Base-by-base conservation (phyloP, 2,888 invertebrate species). In the Drosophila quasianomalipes region DNA sequence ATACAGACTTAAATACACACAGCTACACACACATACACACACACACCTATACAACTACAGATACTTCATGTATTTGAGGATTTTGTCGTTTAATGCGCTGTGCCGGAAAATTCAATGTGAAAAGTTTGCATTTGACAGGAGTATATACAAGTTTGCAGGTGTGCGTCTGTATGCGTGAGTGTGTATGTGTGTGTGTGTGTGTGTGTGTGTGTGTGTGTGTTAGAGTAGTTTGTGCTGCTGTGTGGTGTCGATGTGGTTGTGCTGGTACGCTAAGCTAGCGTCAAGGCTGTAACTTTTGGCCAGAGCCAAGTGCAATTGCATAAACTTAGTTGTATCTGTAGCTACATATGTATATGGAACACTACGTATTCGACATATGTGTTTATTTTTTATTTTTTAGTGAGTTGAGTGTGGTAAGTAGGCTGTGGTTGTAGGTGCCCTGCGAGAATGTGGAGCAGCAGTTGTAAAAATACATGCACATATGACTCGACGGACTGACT, bases 51-150 rank as follows among this genome's bases (percentile, higher is more conserved):
- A 41, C 31, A 57, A 35, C 26, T 52, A 4, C 31, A 64, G 49
- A 44, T 75, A 64, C 55, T 62, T 54, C 39, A 41, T 70, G 69
- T 73, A 66, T 52, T 74, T 70, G 66, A 75, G 76, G 79, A 78
- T 85, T 70, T 83, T 71, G 77, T 74, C 90, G 78, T 76, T 78
- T 75, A 64, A 77, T 80, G 89, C 77, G 71, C 78, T 83, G 73
- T 81, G 81, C 72, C 62, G 91, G 89, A 85, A 90, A 85, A 85
- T 86, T 81, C 85, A 90, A 85, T 89, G 91, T 76, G 89, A 90
- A 90, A 85, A 85, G 87, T 85, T 90, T 86, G 75, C 76, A 76
- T 83, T 88, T 79, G 69, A 64, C 69, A 49, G 65, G 44, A 53
- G 16, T 58, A 28, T 39, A 39, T 41, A 64, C 61, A 64, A 49